A percentile compares a stretch with the other conserved stretches of the same genome.
These are phyloP conservation scores for Argyresthia goedartella DNA, from an alignment of 2,888 invertebrate species.

Conservation along the genomic window DNA sequence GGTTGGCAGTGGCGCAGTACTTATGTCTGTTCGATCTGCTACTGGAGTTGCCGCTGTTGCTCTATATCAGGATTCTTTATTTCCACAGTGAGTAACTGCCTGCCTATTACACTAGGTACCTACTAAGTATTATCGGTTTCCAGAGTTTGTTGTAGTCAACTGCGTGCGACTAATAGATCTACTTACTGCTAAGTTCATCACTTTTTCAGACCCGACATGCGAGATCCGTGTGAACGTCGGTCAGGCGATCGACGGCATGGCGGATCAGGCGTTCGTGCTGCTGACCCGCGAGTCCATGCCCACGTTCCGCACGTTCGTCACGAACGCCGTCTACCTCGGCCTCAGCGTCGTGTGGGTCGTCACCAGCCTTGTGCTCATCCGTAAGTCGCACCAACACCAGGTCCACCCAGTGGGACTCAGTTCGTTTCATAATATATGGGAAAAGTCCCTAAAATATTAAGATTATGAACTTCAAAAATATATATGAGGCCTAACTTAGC, in stretches of 20 bases:
- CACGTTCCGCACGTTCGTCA: constrained; percentile 34
- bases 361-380: constrained; percentile 33
- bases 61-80: constrained; percentile 43
- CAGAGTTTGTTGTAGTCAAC: no score
- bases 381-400: constrained; percentile 24
- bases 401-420: no score
- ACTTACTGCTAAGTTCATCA: no score
- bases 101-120: no score
- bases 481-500: no score
- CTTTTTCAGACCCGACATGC: constrained; percentile 43
- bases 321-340: constrained; percentile 33
- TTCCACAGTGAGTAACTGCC: constrained; percentile 41
- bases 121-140: no score
- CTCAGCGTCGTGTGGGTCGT: constrained; percentile 36
- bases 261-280: constrained; percentile 41
- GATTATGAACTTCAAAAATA: no score
- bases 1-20: constrained; percentile 36
- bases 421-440: no score
- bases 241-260: constrained; percentile 30
- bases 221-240: constrained; percentile 41
- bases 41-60: constrained; percentile 30
- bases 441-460: no score
- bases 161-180: no score
- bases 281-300: constrained; percentile 30
- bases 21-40: constrained; percentile 48